Evolutionary conservation across 1,140 invertebrate genomes (phyloP).

Genomic region (Gerris buenoi): DNA sequence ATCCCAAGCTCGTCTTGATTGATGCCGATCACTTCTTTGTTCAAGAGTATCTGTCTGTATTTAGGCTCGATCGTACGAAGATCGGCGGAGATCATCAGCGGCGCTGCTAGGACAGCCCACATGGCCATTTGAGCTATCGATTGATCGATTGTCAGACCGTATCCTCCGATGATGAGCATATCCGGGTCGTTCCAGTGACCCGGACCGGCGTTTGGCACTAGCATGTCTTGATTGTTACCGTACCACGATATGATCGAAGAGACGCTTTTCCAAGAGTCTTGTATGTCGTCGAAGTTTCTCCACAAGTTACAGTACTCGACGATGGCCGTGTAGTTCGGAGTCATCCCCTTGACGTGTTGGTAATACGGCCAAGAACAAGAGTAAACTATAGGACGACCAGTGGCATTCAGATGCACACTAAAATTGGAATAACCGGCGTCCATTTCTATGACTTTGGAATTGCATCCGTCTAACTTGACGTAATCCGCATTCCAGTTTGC

Average conservation of each 20-base stretch:
- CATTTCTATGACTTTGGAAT: slow-evolving; percentile 41
- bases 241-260: slow-evolving; percentile 60
- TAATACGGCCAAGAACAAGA: slow-evolving; percentile 82
- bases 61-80: slow-evolving; percentile 51
- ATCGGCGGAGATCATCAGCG: slow-evolving; percentile 76
- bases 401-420: slow-evolving; percentile 43
- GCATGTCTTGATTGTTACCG: slow-evolving; percentile 51
- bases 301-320: slow-evolving; percentile 64
- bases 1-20: slow-evolving; percentile 72
- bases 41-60: slow-evolving; percentile 60
- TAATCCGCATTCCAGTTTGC: slow-evolving; percentile 94
- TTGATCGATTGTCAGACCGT: slow-evolving; percentile 66
- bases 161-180: slow-evolving; percentile 77
- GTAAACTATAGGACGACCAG: slow-evolving; percentile 68
- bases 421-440: slow-evolving; percentile 14
- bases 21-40: slow-evolving; percentile 54
- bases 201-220: slow-evolving; percentile 56
- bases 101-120: slow-evolving; percentile 77
- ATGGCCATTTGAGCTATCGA: slow-evolving; percentile 74
- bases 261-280: slow-evolving; percentile 61
- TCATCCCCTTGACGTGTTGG: slow-evolving; percentile 26
- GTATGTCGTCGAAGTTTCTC: slow-evolving; percentile 74
- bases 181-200: slow-evolving; percentile 86
- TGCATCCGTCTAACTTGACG: slow-evolving; percentile 90
- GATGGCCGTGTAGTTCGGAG: slow-evolving; percentile 50